Evolutionary conservation across 2,888 invertebrate species (phyloP).

Genomic region (Sipha maydis): DNA sequence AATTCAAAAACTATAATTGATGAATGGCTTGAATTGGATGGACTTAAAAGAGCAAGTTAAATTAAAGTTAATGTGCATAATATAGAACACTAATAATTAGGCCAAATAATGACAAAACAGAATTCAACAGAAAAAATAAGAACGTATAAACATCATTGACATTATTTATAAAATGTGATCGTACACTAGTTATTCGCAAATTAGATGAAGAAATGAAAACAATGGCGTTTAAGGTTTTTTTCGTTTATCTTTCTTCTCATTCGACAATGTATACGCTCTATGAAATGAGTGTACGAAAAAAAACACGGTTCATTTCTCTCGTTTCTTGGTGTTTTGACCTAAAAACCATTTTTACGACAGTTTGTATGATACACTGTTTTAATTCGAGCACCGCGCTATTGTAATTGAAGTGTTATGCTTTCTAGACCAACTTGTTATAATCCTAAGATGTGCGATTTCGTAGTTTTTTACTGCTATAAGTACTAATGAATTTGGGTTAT

Average conservation of each 20-base stretch:
- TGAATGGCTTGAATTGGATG: not conserved
- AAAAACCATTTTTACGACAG: conserved; percentile 50
- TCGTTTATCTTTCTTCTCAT: conserved; percentile 36
- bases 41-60: not conserved
- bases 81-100: conserved; percentile 5
- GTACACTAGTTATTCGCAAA: conserved; percentile 29
- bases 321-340: conserved; percentile 55
- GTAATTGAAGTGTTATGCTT: conserved; percentile 54
- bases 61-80: not conserved
- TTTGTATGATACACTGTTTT: conserved; percentile 47
- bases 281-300: conserved; percentile 24
- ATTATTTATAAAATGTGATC: conserved; percentile 42
- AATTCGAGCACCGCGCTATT: conserved; percentile 44
- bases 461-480: not conserved
- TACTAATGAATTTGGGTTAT: not conserved
- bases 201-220: conserved; percentile 43
- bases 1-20: not conserved
- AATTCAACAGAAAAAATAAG: conserved; percentile 24
- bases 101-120: conserved; percentile 31
- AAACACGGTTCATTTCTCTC: conserved; percentile 52
- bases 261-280: conserved; percentile 33
- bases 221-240: conserved; percentile 36
- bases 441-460: not conserved
- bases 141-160: conserved; percentile 35
- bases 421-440: conserved; percentile 46